Evolutionary conservation across 1,140 invertebrate species (phyloP), one percentile per base, ranked within the genome.

Genomic region (Sweltsa coloradensis): DNA sequence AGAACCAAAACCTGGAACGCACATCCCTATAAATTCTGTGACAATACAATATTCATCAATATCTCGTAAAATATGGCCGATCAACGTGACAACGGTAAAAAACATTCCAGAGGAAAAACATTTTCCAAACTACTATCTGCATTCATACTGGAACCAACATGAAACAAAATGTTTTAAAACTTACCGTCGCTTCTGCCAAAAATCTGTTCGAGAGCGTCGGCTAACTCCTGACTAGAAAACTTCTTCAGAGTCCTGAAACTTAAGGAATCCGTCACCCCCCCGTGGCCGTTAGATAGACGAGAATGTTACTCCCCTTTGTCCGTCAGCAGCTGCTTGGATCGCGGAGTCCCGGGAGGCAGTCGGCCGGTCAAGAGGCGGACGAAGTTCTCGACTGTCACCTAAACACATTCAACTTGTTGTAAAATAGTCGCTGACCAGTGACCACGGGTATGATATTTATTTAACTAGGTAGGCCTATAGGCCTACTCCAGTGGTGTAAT

Each of bases 231-330:
- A 68, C 89, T 96, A n/a, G 95, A 43, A 98, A 9, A 99, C 90
- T 72, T 99, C 97, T 66, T 98, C 94, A 1, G 93, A 89, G 68
- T 99, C 97, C 74, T 99, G 97, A 63, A 99, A 99, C 66, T 99
- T 99, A 0, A 99, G 69, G 62, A 99, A 99, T 0, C 95, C 95
- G 73, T 99, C 95, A 25, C 96, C 97, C 58, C 89, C 14, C 97
- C 97, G 71, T 99, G 97, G 0, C 95, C 51, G 84, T 89, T 57
- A 99, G 77, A 66, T 99, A 99, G 54, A 99, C 91, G 1, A 99
- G 68, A 39, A 99, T 89, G 68, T 99, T 99, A 60, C 91, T 97
- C 5, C 90, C 81, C 85, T 62, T 97, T 91, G 71, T 99, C 94
- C 1, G 95, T 95, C 0, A 98, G 70, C 0, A 99, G 64, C 51